A percentile compares a stretch with the other conserved stretches of the same genome.
These are phyloP conservation scores for Porites lutea DNA, from an alignment of 64 coral and sea anemone species.

Conservation along the genomic window DNA sequence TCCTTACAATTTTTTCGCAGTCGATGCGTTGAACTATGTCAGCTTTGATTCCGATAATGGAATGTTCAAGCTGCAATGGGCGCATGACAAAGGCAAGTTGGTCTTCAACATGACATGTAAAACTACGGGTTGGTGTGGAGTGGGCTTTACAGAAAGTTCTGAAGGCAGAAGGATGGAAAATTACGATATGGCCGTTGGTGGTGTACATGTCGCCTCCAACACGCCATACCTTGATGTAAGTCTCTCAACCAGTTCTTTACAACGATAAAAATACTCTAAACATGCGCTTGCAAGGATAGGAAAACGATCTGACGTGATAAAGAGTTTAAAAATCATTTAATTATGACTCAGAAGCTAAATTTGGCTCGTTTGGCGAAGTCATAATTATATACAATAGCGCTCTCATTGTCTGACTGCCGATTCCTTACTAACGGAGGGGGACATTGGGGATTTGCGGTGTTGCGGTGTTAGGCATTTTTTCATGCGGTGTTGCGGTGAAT, in stretches of 20 bases:
- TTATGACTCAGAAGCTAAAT: too few species aligned
- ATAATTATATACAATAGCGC: too few species aligned
- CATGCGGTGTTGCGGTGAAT: too few species aligned
- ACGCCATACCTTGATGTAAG: not conserved
- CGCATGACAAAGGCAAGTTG: not conserved
- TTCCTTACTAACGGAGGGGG: too few species aligned
- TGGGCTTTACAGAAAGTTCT: constrained; percentile 10
- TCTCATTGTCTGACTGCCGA: too few species aligned
- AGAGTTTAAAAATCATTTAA: too few species aligned
- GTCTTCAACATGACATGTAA: constrained; percentile 16
- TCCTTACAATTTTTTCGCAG: not conserved
- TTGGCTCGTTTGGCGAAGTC: too few species aligned
- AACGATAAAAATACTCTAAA: too few species aligned
- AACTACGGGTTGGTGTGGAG: constrained; percentile 17
- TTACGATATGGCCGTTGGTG: not conserved
- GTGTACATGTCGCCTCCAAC: not conserved
- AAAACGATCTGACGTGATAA: too few species aligned
- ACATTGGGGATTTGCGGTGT: too few species aligned
- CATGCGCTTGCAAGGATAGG: too few species aligned
- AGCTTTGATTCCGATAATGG: not conserved
- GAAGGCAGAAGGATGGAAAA: constrained; percentile 10
- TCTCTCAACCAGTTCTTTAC: not conserved
- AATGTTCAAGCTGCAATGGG: constrained; percentile 4
- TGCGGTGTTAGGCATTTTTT: too few species aligned
- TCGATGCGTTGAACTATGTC: not conserved